Evolutionary conservation across 2,113 vertebrate species (phyloP), one percentile per base, ranked within the genome.

Genomic region (Epinephelus moara): DNA sequence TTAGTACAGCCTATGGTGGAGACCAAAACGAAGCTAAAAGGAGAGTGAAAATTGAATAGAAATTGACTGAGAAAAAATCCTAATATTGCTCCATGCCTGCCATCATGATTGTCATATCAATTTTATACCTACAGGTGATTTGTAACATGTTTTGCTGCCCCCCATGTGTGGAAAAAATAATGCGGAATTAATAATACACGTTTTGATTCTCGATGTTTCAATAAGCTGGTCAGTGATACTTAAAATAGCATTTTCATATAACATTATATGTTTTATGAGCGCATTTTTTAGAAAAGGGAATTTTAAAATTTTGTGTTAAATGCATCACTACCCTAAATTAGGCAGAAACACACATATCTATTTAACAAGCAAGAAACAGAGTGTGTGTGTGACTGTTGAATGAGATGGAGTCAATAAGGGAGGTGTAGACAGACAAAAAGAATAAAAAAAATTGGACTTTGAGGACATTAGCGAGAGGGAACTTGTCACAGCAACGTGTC

Each of bases 361-460:
- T 78, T 70, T 61, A 84, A 70, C 33, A 82, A 70, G 62, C 10
- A n/a, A 30, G 60, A 73, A 67, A 9, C 59, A 64, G 13, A 2
- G 12, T 19, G 52, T 27, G 52, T 47, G 19, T 37, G 15, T 45
- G 23, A 70, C 78, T 47, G 53, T 55, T 1, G 10, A 30, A 70
- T 60, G 53, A 64, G 40, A 49, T 67, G 52, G 59, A 79, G 23
- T 70, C 82, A 87, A 88, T 82, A 72, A 72, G 18, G n/a, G 47
- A 57, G 52, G 64, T 64, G 72, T 30, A 55, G 68, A 86, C 55
- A 52, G 70, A 86, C 70, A 42, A 78, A 75, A 67, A 71, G 27
- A 63, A 37, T 6, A 7, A 73, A 80, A 78, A 60, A 82, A 85
- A 84, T 59, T 79, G 73, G 60, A 82, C 85, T 78, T 74, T 45